phyloP scores from a whole-genome alignment of 2,797 vertebrate species.

The Columba guinea region DNA sequence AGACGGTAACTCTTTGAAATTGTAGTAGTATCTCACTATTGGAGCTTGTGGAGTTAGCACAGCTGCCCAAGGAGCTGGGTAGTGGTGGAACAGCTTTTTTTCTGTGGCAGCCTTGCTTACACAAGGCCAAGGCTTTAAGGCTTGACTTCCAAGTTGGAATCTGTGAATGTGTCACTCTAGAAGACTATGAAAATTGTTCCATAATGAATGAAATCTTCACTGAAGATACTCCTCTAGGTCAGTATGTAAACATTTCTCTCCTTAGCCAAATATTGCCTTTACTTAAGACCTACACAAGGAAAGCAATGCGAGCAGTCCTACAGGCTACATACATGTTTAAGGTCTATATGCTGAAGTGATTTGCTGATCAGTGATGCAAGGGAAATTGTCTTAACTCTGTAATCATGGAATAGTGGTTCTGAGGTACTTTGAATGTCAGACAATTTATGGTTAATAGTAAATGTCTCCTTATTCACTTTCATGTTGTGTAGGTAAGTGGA shows the following conservation, averaged over 20 bases:
- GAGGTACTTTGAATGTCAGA: background rate
- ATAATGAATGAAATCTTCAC: background rate
- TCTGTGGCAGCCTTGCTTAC: background rate
- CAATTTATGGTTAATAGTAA: background rate
- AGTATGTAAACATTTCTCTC: background rate
- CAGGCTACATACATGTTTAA: background rate
- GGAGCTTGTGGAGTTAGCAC: background rate
- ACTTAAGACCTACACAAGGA: background rate
- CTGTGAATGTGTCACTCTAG: background rate
- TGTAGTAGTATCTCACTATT: background rate
- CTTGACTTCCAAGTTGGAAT: background rate
- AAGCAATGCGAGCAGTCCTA: background rate
- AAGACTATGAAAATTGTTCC: background rate
- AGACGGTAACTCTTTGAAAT: background rate
- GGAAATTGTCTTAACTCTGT: background rate
- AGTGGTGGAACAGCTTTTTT: background rate
- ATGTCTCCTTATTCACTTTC: background rate
- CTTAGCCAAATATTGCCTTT: background rate
- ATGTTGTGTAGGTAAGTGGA: background rate
- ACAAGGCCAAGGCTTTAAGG: background rate
- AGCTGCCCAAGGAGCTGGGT: background rate
- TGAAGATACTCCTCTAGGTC: background rate
- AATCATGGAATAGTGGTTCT: background rate
- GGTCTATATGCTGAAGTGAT: background rate
- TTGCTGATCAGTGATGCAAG: background rate